Percentiles rank a stretch among this genome's conserved stretches.
Evolutionary conservation across 2,797 vertebrate genomes (phyloP).

Genomic region (Chloroceryle inda): DNA sequence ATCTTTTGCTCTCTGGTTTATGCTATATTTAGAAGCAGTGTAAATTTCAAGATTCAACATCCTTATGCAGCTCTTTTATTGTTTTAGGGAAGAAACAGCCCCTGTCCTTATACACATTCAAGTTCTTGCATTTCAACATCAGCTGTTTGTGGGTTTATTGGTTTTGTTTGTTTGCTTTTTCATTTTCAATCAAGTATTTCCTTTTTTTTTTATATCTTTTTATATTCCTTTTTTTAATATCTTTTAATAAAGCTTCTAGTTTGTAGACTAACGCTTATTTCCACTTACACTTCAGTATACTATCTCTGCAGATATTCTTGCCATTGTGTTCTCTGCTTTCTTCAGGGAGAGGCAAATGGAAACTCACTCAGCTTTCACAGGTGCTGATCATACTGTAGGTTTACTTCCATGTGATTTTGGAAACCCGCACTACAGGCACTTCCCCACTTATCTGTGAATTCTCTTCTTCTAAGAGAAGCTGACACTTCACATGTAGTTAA

Average conservation of each 20-base stretch:
- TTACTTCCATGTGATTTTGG: background rate
- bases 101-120: background rate
- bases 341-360: background rate
- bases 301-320: background rate
- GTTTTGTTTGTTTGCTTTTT: background rate
- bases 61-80: background rate
- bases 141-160: accelerated
- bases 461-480: background rate
- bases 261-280: background rate
- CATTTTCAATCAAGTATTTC: background rate
- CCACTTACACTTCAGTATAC: background rate
- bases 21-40: background rate
- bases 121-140: background rate
- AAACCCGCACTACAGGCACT: background rate
- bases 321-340: background rate
- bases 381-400: background rate
- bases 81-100: background rate
- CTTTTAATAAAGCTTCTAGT: background rate
- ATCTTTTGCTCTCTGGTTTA: background rate
- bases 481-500: background rate
- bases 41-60: background rate
- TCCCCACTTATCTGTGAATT: background rate
- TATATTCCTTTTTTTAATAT: no score
- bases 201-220: background rate
- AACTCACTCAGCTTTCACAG: background rate